Conservation (phyloP, 2,888 invertebrate genomes). For the Caenorhabditis angaria region DNA sequence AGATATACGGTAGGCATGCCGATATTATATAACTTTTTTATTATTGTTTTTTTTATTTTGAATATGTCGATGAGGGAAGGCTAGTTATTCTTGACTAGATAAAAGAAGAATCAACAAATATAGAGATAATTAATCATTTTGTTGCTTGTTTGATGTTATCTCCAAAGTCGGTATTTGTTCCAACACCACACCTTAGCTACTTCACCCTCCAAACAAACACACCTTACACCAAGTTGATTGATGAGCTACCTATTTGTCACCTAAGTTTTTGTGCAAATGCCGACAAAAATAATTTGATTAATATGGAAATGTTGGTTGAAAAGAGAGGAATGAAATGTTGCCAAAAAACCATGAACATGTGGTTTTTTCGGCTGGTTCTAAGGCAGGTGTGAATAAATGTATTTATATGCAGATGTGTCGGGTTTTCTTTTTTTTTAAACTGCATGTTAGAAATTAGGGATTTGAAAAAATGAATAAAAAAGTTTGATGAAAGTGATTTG, state of each 20-base stretch:
- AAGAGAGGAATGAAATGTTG: neutral
- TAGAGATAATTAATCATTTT: conserved; percentile 11
- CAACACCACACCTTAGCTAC: conserved; percentile 7
- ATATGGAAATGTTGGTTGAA: neutral
- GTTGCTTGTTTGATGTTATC: conserved; percentile 17
- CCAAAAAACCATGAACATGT: neutral
- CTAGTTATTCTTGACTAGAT: neutral
- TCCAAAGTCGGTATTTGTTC: conserved; percentile 1
- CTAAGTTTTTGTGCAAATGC: neutral
- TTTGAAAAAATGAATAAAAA: too few species aligned
- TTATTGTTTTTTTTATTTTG: too few species aligned
- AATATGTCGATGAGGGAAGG: too few species aligned
- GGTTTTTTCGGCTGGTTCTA: neutral
- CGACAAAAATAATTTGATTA: neutral
- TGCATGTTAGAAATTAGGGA: too few species aligned
- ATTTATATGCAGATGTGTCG: neutral
- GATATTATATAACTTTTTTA: neutral
- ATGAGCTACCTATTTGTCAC: conserved; percentile 13
- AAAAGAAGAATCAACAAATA: neutral
- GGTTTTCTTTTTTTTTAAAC: too few species aligned
- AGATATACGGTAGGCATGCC: neutral
- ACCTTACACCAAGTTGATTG: conserved; percentile 11
- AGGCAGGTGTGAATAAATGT: conserved; percentile 1
- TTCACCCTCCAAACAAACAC: conserved; percentile 3
- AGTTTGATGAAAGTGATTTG: too few species aligned